A percentile compares a stretch with the other conserved stretches of the same genome.
phyloP scores from a whole-genome alignment of 2,888 invertebrate genomes.

The Anorthoa munda region DNA sequence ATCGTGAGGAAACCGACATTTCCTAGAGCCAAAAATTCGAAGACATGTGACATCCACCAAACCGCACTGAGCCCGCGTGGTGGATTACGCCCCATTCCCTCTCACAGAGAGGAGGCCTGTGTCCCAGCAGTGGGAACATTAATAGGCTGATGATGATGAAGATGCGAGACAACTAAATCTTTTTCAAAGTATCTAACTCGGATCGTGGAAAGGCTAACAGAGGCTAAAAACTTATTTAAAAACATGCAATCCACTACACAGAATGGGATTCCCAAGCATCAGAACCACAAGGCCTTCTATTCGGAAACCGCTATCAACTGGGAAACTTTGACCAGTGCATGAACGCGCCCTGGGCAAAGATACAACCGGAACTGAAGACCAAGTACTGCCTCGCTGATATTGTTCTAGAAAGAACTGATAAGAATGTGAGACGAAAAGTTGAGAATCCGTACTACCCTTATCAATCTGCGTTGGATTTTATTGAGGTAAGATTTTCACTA shows the following conservation, averaged over 20 bases:
- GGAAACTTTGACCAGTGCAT: conserved; percentile 92
- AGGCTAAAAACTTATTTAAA: too few species aligned
- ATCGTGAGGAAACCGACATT: too few species aligned
- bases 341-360: conserved; percentile 78
- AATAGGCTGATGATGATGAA: too few species aligned
- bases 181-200: too few species aligned
- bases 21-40: too few species aligned
- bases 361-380: conserved; percentile 78
- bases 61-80: too few species aligned
- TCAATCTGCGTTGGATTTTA: conserved; percentile 84
- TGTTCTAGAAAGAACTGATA: conserved; percentile 79
- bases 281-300: conserved; percentile 89
- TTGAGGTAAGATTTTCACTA: conserved; percentile 78
- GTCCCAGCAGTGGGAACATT: too few species aligned
- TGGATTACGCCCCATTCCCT: too few species aligned
- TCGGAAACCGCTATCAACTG: conserved; percentile 90
- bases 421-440: conserved; percentile 69
- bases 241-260: conserved; percentile 68
- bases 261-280: conserved; percentile 92
- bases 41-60: too few species aligned
- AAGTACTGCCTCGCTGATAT: conserved; percentile 90
- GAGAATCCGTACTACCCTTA: conserved; percentile 80
- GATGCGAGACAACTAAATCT: too few species aligned
- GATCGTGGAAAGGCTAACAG: neutral
- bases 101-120: too few species aligned